These are phyloP conservation scores for Eurosta solidaginis DNA, from an alignment of 1,140 invertebrate species.

Conservation along the genomic window DNA sequence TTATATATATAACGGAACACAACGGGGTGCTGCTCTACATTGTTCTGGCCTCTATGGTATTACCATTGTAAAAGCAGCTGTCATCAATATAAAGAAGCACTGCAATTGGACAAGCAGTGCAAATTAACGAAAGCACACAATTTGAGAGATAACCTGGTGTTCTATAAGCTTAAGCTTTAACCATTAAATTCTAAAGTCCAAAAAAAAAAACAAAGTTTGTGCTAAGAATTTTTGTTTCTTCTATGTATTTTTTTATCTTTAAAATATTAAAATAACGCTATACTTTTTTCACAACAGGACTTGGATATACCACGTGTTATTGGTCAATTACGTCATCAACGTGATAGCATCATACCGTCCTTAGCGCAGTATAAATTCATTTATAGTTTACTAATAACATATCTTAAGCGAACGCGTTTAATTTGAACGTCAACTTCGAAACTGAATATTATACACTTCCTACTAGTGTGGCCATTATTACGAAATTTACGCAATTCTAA, in stretches of 20 bases:
- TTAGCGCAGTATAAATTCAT: conserved; percentile 88
- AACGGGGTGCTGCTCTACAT: no score
- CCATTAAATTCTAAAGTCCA: no score
- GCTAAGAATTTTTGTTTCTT: background rate
- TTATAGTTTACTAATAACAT: conserved; percentile 82
- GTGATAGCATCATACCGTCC: conserved; percentile 85
- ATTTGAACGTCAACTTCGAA: conserved; percentile 62
- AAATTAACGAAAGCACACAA: no score
- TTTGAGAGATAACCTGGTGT: no score
- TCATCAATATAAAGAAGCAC: no score
- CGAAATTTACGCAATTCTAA: conserved; percentile 15
- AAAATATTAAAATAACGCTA: background rate
- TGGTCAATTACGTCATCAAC: conserved; percentile 75
- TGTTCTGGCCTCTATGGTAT: no score
- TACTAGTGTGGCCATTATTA: conserved; percentile 19
- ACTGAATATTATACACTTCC: background rate
- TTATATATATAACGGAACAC: no score
- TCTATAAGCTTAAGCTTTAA: no score
- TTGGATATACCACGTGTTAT: conserved; percentile 79
- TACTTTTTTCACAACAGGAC: conserved; percentile 63
- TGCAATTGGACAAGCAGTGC: no score
- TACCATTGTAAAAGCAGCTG: no score
- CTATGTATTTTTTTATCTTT: background rate
- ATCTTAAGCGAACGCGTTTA: conserved; percentile 82
- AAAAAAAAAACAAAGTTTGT: no score